Conservation (phyloP, 2,113 vertebrate genomes). For the Bostrychus sinensis region DNA sequence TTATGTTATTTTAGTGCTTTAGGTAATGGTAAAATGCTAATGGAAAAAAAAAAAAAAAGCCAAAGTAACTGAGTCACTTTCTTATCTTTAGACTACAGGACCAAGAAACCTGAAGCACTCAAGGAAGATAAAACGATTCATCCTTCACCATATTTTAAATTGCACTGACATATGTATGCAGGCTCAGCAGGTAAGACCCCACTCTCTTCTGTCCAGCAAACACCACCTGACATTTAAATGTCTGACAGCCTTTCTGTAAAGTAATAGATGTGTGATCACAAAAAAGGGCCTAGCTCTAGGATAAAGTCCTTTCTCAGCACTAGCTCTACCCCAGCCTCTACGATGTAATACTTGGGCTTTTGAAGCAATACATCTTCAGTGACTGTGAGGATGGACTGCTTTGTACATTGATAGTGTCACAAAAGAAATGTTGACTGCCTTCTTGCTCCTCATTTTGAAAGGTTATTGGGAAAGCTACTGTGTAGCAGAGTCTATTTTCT, state of each 20-base stretch:
- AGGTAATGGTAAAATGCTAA: too few relatives aligned
- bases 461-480: constrained; percentile 26
- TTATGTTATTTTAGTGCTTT: too few relatives aligned
- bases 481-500: constrained; percentile 12
- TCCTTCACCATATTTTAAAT: too few relatives aligned
- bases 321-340: background rate
- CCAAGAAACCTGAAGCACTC: too few relatives aligned
- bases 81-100: too few relatives aligned
- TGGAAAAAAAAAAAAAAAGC: too few relatives aligned
- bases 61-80: too few relatives aligned
- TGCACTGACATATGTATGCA: background rate
- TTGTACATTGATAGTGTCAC: background rate
- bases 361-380: background rate
- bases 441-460: constrained; percentile 23
- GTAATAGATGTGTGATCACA: constrained; percentile 18
- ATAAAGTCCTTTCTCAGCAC: constrained; percentile 11
- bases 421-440: background rate
- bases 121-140: too few relatives aligned
- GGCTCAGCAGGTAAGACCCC: too few relatives aligned
- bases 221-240: constrained; percentile 27
- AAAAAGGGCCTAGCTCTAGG: constrained; percentile 22
- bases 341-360: constrained; percentile 17
- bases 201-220: background rate
- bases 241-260: constrained; percentile 24
- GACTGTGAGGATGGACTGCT: background rate